Evolutionary conservation across 2,113 vertebrate genomes (phyloP).

Genomic region (Cebus imitator): DNA sequence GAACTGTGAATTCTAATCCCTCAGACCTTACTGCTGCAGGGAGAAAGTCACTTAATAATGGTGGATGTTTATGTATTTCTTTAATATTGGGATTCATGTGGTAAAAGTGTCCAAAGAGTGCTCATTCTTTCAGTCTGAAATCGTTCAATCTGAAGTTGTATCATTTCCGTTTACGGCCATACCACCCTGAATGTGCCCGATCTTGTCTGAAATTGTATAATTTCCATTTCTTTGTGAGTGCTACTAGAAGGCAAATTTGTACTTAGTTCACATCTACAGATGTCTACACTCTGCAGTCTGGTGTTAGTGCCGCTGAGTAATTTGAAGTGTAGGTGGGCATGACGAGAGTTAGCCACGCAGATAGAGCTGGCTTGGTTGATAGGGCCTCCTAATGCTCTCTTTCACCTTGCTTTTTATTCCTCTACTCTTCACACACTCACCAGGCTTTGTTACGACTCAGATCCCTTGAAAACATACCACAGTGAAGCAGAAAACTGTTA

Average conservation of each 20-base stretch:
- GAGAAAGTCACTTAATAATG: background rate
- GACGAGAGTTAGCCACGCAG: background rate
- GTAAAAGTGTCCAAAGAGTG: background rate
- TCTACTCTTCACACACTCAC: background rate
- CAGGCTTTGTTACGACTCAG: background rate
- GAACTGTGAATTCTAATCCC: background rate
- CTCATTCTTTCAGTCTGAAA: background rate
- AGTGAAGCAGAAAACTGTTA: slow-evolving; percentile 48
- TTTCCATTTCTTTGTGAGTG: slow-evolving; percentile 19
- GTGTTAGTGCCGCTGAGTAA: background rate
- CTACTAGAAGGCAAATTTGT: background rate
- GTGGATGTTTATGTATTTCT: background rate
- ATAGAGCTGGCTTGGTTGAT: background rate
- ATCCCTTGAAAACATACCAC: slow-evolving; percentile 30
- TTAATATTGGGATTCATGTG: background rate
- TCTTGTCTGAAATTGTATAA: background rate
- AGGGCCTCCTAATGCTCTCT: background rate
- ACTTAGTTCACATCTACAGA: background rate
- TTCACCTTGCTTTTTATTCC: background rate
- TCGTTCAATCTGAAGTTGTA: background rate
- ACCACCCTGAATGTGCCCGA: too few relatives aligned
- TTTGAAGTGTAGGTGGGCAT: background rate
- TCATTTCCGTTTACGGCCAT: background rate
- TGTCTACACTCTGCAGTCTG: background rate
- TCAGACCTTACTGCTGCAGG: background rate